Evolutionary conservation across 2,888 invertebrate species (phyloP), one percentile per base, ranked within the genome.

Genomic region (Teleiodes luculella): DNA sequence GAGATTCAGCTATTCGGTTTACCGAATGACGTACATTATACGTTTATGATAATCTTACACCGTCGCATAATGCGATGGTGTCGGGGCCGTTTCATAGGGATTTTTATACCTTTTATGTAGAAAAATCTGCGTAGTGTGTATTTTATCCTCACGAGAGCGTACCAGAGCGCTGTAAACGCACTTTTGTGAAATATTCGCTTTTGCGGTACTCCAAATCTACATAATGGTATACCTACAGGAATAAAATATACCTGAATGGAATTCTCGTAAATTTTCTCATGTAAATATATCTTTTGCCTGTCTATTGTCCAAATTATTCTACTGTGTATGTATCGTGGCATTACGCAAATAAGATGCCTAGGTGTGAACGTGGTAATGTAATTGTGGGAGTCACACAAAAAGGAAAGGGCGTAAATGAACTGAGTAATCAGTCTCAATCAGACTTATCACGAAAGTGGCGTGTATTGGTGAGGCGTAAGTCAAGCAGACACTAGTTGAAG

Each of bases 51-150:
- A 88, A 87, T 87, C 72, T 70, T 62, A 70, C 74, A 70, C 64
- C 70, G 78, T 67, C 78, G 86, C 86, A 87, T 87, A 87, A 87
- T 87, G 85, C 69, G 74, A 87, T 84, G 80, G 77, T 69, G 69
- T 67, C 64, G 74, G 61, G 72, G 54, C 54, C 59, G 47, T 59
- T 56, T 61, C 46, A 30, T 5, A 5, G 18, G 36, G 49, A 49
- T 49, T 49, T 16, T 49, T 31, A 49, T 36, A 51, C 45, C 30
- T 46, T 33, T 33, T 35, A 48, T 48, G 10, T 7, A 5, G 41
- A 31, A 31, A 35, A 51, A 51, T 51, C 35, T 41, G 41, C 51
- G 51, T 74, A 67, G 63, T 43, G 71, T 65, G 67, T 68, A 70
- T 79, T 82, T 83, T 80, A 78, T 70, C 71, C 65, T 63, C 63